Conservation (phyloP, 2,113 vertebrate genomes). For the Arenaria interpres region DNA sequence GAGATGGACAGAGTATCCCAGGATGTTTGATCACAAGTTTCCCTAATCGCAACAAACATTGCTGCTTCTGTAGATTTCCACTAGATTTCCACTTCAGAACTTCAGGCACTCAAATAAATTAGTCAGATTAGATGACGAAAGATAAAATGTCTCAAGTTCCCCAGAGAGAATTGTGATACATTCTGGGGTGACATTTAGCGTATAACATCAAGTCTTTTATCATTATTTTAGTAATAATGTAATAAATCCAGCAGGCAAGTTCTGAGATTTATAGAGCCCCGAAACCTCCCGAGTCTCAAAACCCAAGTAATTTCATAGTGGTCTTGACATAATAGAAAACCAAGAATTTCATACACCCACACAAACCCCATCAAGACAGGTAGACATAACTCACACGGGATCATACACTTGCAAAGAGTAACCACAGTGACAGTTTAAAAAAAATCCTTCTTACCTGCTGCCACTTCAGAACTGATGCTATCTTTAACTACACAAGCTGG, state of each 20-base stretch:
- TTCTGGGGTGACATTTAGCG: background rate
- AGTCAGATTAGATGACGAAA: background rate
- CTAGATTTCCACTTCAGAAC: background rate
- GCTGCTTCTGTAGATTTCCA: background rate
- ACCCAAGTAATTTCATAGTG: background rate
- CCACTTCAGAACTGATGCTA: slow-evolving; percentile 48
- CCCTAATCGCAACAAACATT: background rate
- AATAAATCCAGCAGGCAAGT: slow-evolving; percentile 5
- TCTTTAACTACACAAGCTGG: slow-evolving; percentile 46
- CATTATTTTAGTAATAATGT: background rate
- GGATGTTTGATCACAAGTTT: background rate
- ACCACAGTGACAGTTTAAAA: background rate
- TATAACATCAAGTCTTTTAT: background rate
- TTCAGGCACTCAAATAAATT: background rate
- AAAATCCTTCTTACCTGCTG: slow-evolving; percentile 67
- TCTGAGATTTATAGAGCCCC: background rate
- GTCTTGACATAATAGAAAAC: background rate
- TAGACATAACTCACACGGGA: background rate
- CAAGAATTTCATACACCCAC: background rate
- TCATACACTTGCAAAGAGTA: background rate
- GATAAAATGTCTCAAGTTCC: background rate
- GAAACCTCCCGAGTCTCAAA: background rate
- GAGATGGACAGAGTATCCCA: background rate
- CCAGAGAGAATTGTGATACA: background rate
- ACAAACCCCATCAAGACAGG: background rate